A percentile compares a stretch with the other conserved stretches of the same genome.
Conservation (phyloP, 2,113 vertebrate genomes). For the Rattus rattus region DNA sequence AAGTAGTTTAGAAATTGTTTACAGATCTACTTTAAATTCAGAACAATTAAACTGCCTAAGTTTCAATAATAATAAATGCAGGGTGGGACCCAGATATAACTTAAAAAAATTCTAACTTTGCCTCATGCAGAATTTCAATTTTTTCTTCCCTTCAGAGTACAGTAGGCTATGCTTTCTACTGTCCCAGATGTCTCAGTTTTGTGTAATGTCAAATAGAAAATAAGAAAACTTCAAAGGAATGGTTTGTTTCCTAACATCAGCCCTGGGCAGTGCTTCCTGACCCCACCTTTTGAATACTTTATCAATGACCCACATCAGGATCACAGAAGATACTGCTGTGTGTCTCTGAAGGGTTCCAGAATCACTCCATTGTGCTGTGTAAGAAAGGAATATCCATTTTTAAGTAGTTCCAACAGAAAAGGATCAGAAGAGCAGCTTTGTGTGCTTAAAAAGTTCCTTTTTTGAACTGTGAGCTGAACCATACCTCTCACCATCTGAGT, state of each 20-base stretch:
- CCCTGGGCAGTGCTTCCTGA: not conserved
- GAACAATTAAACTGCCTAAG: not conserved
- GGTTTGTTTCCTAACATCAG: not conserved
- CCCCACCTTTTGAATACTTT: not conserved
- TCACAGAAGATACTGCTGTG: not conserved
- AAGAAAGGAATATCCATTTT: not conserved
- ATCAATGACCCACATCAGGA: not conserved
- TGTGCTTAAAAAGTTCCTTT: not conserved
- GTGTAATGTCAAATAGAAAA: not conserved
- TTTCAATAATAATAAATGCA: not conserved
- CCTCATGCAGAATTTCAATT: slow-evolving; percentile 7
- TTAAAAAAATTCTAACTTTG: not conserved
- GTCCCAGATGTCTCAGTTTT: not conserved
- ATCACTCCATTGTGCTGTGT: not conserved
- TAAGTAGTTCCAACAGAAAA: not conserved
- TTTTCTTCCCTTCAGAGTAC: not conserved
- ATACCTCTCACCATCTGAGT: not conserved
- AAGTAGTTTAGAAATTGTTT: not conserved
- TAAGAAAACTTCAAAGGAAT: not conserved
- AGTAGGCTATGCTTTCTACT: not conserved
- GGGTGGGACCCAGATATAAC: not conserved
- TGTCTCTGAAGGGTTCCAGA: not conserved
- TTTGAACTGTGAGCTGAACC: not conserved
- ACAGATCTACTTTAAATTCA: not conserved
- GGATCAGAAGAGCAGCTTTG: not conserved